Evolutionary conservation across 2,113 vertebrate genomes (phyloP).

Genomic region (Chitala chitala): DNA sequence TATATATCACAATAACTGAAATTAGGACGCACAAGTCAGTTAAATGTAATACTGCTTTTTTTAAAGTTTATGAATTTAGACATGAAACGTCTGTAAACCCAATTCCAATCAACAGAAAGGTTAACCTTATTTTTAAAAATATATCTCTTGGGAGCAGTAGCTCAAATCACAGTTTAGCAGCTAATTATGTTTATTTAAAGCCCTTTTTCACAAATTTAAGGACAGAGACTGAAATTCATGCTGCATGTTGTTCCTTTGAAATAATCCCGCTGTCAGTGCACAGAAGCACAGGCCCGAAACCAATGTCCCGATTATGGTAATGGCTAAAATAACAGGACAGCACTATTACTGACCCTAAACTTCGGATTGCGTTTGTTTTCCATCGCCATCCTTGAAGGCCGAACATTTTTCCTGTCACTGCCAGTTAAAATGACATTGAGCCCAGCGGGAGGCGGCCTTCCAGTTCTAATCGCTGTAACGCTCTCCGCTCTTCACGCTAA

Average conservation of each 20-base stretch:
- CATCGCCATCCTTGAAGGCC: background rate
- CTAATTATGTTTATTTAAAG: background rate
- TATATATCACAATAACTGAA: too few species aligned
- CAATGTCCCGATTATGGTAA: constrained; percentile 67
- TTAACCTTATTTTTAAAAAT: background rate
- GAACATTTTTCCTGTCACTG: constrained; percentile 44
- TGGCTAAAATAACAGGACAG: constrained; percentile 63
- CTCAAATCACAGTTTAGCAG: background rate
- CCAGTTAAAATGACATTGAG: constrained; percentile 47
- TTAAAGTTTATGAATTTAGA: too few species aligned
- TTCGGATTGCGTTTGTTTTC: constrained; percentile 31
- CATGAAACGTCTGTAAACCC: too few species aligned
- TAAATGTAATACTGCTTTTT: too few species aligned
- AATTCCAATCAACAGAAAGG: too few species aligned
- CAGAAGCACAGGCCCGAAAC: constrained; percentile 56
- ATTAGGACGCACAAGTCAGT: too few species aligned
- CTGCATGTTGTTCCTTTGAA: background rate
- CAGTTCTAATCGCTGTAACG: constrained; percentile 33
- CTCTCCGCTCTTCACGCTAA: background rate
- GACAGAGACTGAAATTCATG: background rate
- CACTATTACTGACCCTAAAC: constrained; percentile 48
- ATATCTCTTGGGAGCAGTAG: background rate
- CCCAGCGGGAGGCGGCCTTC: constrained; percentile 39
- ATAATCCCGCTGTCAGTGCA: constrained; percentile 36
- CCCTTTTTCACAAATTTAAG: background rate